Evolutionary conservation across 2,113 vertebrate genomes (phyloP), one percentile per base, ranked within the genome.

Genomic region (Sinocyclocheilus anshuiensis): DNA sequence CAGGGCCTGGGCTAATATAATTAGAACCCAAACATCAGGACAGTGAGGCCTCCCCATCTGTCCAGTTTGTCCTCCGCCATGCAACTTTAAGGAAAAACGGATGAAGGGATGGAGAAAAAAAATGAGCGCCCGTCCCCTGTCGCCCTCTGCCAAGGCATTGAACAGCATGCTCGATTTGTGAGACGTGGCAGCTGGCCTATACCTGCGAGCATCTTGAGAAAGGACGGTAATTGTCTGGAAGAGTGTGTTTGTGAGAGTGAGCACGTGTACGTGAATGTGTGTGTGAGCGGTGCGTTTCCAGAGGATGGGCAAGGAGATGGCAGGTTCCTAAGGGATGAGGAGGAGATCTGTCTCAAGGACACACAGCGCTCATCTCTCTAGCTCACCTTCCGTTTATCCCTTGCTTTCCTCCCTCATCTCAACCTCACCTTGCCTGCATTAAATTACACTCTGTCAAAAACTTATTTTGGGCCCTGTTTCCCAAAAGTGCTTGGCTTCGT

Each of bases 1-100:
- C 95, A 96, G 94, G 94, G 84, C 77, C 82, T 45, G 94, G 77
- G 92, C 94, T 97, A 97, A 97, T 96, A 95, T 96, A 96, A 97
- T 97, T 97, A 97, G 94, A 95, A 94, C 94, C 92, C 92, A 95
- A 97, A 97, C 96, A 97, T 96, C 95, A 96, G 96, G 96, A 95
- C 94, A 91, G 93, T 93, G 95, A 96, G 95, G 94, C 94, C 94
- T 94, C 95, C 96, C 96, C 96, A 97, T 97, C 96, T 97, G 96
- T 96, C 87, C 88, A 48, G 86, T 89, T 84, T 89, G 88, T 89
- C 83, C 81, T 67, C 63, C 57, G 48, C 88, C 85, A 71, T 84
- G 71, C 69, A 86, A 86, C 88, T 84, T 84, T 81, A 86, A 89
- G 89, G 74, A 86, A 80, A 77, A 84, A 85, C 20, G 42, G 72